Conservation (phyloP, 2,113 vertebrate species). For the Thermophis baileyi region DNA sequence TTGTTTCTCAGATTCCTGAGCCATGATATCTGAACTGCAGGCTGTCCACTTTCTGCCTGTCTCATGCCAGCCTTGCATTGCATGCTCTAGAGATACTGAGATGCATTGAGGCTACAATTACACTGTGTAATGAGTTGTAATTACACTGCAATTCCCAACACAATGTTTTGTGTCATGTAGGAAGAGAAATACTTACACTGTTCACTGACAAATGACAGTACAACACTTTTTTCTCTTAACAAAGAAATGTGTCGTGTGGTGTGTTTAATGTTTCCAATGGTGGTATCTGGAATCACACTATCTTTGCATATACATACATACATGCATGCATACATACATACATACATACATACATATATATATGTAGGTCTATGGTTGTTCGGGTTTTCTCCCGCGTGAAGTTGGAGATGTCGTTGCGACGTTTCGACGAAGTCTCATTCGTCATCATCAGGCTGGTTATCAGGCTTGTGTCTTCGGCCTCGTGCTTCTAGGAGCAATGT, state of each 20-base stretch:
- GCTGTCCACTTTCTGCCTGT: not conserved
- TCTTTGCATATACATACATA: too few relatives aligned
- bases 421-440: too few relatives aligned
- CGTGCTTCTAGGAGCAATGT: too few relatives aligned
- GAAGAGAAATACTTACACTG: not conserved
- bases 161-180: not conserved
- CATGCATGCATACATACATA: too few relatives aligned
- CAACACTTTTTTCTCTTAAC: not conserved
- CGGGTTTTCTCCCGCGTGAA: too few relatives aligned
- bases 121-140: not conserved
- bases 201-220: not conserved
- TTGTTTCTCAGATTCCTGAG: not conserved
- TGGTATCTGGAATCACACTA: too few relatives aligned
- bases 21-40: not conserved
- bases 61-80: not conserved
- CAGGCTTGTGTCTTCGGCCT: too few relatives aligned
- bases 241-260: not conserved
- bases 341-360: too few relatives aligned
- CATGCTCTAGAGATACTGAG: not conserved
- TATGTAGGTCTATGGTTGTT: too few relatives aligned
- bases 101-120: not conserved
- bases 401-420: too few relatives aligned
- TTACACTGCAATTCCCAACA: not conserved
- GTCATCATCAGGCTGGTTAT: too few relatives aligned
- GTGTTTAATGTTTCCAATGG: not conserved